These are phyloP conservation scores for Lycorma delicatula DNA, from an alignment of 1,140 invertebrate species.

Conservation along the genomic window DNA sequence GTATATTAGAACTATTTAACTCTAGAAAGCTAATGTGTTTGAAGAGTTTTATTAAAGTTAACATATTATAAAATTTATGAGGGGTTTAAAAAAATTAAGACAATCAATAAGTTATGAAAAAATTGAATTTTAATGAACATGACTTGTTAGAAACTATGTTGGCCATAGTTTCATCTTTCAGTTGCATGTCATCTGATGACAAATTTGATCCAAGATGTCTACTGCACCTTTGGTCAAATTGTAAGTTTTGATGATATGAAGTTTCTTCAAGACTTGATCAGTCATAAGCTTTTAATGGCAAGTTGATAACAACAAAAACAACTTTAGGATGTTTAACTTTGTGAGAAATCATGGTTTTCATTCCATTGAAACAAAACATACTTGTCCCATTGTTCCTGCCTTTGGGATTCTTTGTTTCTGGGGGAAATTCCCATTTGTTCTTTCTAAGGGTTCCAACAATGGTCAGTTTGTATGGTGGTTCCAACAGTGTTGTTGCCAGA, in stretches of 20 bases:
- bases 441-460: slow-evolving; percentile 29
- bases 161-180: background rate
- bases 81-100: too few relatives aligned
- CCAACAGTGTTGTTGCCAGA: slow-evolving; percentile 20
- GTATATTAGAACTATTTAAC: too few relatives aligned
- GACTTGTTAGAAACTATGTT: too few relatives aligned
- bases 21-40: too few relatives aligned
- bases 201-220: slow-evolving; percentile 34
- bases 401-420: slow-evolving; percentile 17
- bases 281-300: slow-evolving; percentile 16
- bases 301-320: slow-evolving; percentile 18
- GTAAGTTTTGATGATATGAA: slow-evolving; percentile 33
- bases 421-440: slow-evolving; percentile 25
- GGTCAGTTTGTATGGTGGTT: slow-evolving; percentile 23
- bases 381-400: slow-evolving; percentile 14
- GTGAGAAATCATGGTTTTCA: slow-evolving; percentile 22
- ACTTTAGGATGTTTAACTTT: slow-evolving; percentile 21
- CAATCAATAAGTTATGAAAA: too few relatives aligned
- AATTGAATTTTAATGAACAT: too few relatives aligned
- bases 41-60: too few relatives aligned
- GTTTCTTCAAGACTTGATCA: slow-evolving; percentile 24
- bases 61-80: too few relatives aligned
- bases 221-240: slow-evolving; percentile 36
- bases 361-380: slow-evolving; percentile 20
- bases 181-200: slow-evolving; percentile 3